These are phyloP conservation scores for Paelopatides confundens DNA, from an alignment of 53 echinoderm and acorn worm genomes.

Conservation along the genomic window DNA sequence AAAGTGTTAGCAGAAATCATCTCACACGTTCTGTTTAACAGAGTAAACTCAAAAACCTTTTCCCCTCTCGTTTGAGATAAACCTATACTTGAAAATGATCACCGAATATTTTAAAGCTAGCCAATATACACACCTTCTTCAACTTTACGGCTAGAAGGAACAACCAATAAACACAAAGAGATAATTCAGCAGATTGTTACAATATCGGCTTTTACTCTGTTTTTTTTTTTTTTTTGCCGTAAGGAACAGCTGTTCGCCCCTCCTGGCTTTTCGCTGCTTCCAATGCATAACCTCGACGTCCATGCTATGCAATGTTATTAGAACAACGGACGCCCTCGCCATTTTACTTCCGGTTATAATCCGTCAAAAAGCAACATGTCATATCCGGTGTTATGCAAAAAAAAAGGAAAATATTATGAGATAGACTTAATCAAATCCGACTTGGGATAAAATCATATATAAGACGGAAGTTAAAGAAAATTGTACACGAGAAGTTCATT, in stretches of 20 bases:
- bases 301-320: too few relatives aligned
- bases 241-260: not conserved
- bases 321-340: not conserved
- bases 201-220: too few relatives aligned
- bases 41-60: too few relatives aligned
- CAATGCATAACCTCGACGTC: not conserved
- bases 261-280: not conserved
- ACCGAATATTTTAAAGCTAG: too few relatives aligned
- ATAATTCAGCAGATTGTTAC: not conserved
- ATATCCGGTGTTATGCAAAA: conserved; percentile 19
- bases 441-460: not conserved
- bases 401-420: not conserved
- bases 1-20: too few relatives aligned
- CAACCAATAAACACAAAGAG: not conserved
- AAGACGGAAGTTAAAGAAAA: not conserved
- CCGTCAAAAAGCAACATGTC: conserved; percentile 29
- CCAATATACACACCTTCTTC: too few relatives aligned
- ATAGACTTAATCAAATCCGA: not conserved
- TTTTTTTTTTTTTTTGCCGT: not conserved
- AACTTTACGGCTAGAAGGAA: not conserved
- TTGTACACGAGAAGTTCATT: not conserved
- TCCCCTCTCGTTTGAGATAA: too few relatives aligned
- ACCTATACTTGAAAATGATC: too few relatives aligned
- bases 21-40: too few relatives aligned
- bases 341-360: conserved; percentile 29